phyloP scores from a whole-genome alignment of 2,797 vertebrate genomes.

The Arvicola amphibius region DNA sequence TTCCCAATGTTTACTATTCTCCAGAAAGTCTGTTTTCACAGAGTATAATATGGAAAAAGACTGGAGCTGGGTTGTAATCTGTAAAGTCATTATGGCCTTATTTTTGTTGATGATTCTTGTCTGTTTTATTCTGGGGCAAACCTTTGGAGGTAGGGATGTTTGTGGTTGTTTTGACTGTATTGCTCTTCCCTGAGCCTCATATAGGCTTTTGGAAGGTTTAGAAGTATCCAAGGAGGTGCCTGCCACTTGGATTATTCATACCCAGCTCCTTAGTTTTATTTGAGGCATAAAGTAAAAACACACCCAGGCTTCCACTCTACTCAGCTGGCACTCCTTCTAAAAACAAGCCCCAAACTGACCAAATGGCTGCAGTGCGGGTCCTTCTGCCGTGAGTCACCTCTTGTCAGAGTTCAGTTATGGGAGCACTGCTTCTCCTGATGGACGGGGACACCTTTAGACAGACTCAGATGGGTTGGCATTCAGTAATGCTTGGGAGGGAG shows the following conservation, averaged over 20 bases:
- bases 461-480: constrained; percentile 75
- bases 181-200: constrained; percentile 63
- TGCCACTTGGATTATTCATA: constrained; percentile 83
- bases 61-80: not conserved
- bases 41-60: not conserved
- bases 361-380: constrained; percentile 63
- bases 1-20: constrained; percentile 5
- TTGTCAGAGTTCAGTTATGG: constrained; percentile 73
- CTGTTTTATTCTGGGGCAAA: constrained; percentile 47
- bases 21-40: not conserved
- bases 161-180: constrained; percentile 49
- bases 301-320: constrained; percentile 79
- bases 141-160: constrained; percentile 59
- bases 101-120: not conserved
- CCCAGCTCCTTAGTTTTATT: constrained; percentile 83
- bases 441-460: constrained; percentile 56
- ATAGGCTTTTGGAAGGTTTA: constrained; percentile 73
- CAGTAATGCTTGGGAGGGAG: constrained; percentile 59
- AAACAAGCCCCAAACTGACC: constrained; percentile 78
- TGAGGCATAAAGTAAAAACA: constrained; percentile 82
- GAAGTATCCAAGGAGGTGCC: constrained; percentile 72
- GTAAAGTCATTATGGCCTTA: not conserved
- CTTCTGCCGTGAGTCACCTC: constrained; percentile 65
- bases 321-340: constrained; percentile 78
- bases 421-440: constrained; percentile 61